Evolutionary conservation across 1,140 invertebrate genomes (phyloP).

Genomic region (Schlechtendalia chinensis): DNA sequence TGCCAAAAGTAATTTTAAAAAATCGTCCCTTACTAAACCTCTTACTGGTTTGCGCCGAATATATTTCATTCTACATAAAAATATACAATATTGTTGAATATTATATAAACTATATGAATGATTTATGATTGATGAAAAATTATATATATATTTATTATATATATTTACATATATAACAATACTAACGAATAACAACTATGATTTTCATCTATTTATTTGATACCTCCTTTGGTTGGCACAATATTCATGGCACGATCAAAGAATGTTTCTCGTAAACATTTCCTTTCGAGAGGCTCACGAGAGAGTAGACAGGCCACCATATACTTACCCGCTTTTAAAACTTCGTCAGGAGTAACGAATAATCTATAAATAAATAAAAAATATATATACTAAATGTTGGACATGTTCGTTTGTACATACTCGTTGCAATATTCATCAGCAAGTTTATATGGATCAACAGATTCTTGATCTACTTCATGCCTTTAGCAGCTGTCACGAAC

Average conservation of each 20-base stretch:
- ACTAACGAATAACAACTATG: slow-evolving; percentile 74
- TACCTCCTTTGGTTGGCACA: slow-evolving; percentile 83
- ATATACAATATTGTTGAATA: slow-evolving; percentile 5
- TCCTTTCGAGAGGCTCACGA: slow-evolving; percentile 83
- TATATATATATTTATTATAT: too few relatives aligned
- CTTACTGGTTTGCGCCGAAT: slow-evolving; percentile 91
- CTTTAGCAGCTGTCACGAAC: slow-evolving; percentile 92
- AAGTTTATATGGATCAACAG: slow-evolving; percentile 73
- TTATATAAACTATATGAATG: not conserved
- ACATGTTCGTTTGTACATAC: slow-evolving; percentile 47
- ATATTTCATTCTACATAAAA: slow-evolving; percentile 78
- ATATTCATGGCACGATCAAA: slow-evolving; percentile 86
- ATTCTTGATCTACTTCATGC: slow-evolving; percentile 94
- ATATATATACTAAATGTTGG: not conserved
- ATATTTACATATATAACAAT: too few relatives aligned
- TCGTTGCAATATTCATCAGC: slow-evolving; percentile 68
- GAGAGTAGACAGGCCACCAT: slow-evolving; percentile 94
- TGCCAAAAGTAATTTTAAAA: slow-evolving; percentile 77
- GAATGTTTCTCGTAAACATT: slow-evolving; percentile 83
- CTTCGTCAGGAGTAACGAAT: slow-evolving; percentile 70
- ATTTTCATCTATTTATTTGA: slow-evolving; percentile 91
- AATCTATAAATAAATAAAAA: slow-evolving; percentile 59
- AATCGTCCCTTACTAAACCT: slow-evolving; percentile 87
- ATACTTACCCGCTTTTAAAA: slow-evolving; percentile 82
- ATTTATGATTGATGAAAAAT: too few relatives aligned